A percentile compares a stretch with the other conserved stretches of the same genome.
Conservation (phyloP, 2,113 vertebrate genomes). For the Vombatus ursinus region DNA sequence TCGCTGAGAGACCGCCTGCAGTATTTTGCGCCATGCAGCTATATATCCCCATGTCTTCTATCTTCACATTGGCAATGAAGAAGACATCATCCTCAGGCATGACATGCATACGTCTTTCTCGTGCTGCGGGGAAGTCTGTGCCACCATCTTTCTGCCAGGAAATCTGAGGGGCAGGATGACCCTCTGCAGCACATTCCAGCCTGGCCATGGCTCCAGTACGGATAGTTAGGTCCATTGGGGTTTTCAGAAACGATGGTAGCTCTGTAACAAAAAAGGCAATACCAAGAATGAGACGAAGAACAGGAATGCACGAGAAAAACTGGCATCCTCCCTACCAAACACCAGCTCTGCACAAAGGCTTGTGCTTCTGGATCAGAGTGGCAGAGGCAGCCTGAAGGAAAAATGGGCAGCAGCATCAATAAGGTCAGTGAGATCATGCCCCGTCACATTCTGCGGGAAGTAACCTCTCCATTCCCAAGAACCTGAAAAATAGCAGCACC, state of each 20-base stretch:
- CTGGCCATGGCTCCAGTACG: constrained; percentile 88
- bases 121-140: constrained; percentile 89
- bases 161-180: constrained; percentile 87
- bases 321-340: not conserved
- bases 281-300: not conserved
- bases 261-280: constrained; percentile 78
- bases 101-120: constrained; percentile 90
- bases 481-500: not conserved
- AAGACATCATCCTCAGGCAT: constrained; percentile 91
- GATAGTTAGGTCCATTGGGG: constrained; percentile 89
- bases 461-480: not conserved
- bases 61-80: constrained; percentile 89
- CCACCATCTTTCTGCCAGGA: constrained; percentile 92
- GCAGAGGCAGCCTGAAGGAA: not conserved
- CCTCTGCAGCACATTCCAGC: constrained; percentile 88
- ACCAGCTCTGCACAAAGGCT: not conserved
- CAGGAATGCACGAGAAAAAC: not conserved
- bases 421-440: not conserved
- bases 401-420: no score
- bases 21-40: constrained; percentile 89
- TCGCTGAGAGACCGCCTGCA: constrained; percentile 86
- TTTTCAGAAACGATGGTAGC: constrained; percentile 90
- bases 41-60: constrained; percentile 89
- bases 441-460: not conserved
- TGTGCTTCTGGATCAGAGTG: not conserved